These are phyloP conservation scores for Rhopalosiphum nymphaeae DNA, from an alignment of 2,888 invertebrate species.

Conservation along the genomic window DNA sequence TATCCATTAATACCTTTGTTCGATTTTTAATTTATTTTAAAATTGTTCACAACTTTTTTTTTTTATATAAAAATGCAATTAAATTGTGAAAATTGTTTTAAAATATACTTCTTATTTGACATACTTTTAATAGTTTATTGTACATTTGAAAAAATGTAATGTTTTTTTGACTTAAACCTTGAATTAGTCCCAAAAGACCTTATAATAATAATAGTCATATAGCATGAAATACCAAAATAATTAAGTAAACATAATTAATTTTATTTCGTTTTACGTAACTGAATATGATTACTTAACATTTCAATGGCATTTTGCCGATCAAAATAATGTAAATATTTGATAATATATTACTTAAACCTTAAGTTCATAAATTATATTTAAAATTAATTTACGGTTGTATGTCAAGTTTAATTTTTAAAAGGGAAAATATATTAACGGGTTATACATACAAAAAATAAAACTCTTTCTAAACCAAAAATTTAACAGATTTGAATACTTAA, in stretches of 20 bases:
- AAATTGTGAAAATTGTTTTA: background rate
- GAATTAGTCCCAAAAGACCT: background rate
- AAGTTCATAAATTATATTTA: background rate
- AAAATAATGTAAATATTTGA: background rate
- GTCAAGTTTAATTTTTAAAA: background rate
- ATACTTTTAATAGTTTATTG: background rate
- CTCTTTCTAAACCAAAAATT: background rate
- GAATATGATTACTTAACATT: constrained; percentile 1
- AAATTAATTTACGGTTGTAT: background rate
- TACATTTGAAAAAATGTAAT: background rate
- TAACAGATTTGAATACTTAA: background rate
- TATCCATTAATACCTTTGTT: background rate
- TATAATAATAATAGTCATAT: background rate
- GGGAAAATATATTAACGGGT: background rate
- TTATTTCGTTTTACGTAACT: background rate
- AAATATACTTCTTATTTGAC: background rate
- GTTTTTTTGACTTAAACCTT: background rate
- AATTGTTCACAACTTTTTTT: background rate
- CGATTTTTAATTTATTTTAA: background rate
- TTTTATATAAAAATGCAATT: background rate
- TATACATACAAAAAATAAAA: background rate
- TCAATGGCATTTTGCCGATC: background rate
- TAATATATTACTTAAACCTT: background rate
- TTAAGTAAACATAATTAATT: background rate
- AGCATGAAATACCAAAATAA: background rate